phyloP scores from a whole-genome alignment of 2,113 vertebrate genomes.

The Rhegmatorhina hoffmannsi region DNA sequence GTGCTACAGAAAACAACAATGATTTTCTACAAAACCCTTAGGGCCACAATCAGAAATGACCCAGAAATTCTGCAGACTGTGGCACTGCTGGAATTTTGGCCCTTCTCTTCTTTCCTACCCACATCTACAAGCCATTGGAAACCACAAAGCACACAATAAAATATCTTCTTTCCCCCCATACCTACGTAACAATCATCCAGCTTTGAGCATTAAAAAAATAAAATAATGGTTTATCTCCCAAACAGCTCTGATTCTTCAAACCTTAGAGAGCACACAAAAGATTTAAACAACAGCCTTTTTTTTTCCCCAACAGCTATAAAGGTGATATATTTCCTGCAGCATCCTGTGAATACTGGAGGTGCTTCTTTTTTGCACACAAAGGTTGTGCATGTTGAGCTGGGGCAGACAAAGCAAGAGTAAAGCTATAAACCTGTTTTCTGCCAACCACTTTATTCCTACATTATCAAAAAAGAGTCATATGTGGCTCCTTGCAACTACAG shows the following conservation, averaged over 20 bases:
- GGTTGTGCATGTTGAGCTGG: background rate
- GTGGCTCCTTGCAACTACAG: background rate
- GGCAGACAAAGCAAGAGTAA: background rate
- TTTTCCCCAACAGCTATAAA: background rate
- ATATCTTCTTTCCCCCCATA: background rate
- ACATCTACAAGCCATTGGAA: background rate
- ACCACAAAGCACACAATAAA: background rate
- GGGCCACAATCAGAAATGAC: background rate
- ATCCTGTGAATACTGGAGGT: background rate
- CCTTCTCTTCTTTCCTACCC: background rate
- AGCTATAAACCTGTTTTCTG: slow-evolving; percentile 4
- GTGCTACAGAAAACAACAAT: background rate
- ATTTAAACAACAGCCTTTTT: background rate
- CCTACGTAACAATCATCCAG: background rate
- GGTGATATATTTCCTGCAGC: background rate
- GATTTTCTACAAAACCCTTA: background rate
- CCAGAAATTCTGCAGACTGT: background rate
- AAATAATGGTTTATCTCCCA: background rate
- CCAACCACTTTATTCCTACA: background rate
- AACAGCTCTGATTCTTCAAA: background rate
- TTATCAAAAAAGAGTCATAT: background rate
- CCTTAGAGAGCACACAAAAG: background rate
- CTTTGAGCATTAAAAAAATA: background rate
- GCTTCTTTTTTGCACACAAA: background rate
- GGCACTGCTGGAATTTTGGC: background rate